phyloP scores from a whole-genome alignment of 2,888 invertebrate genomes.

The Alloscopus bannaensis region DNA sequence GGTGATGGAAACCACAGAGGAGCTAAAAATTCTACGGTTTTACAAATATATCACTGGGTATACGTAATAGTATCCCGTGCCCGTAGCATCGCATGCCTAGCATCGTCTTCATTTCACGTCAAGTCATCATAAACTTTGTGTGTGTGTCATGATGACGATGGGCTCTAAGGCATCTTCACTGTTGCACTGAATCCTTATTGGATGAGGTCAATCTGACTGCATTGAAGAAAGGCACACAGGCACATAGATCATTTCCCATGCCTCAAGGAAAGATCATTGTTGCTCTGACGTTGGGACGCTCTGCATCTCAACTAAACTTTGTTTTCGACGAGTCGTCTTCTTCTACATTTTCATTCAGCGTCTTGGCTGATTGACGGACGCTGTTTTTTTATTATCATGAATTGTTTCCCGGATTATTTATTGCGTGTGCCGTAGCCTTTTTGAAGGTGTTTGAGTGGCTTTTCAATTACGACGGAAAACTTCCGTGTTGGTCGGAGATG shows the following conservation, averaged over 20 bases:
- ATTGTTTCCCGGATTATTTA: not conserved
- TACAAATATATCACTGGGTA: too few species aligned
- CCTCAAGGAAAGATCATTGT: slow-evolving; percentile 45
- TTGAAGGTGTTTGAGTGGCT: not conserved
- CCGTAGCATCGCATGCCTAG: slow-evolving; percentile 17
- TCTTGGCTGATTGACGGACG: slow-evolving; percentile 13
- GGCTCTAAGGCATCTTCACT: slow-evolving; percentile 30
- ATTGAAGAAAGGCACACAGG: slow-evolving; percentile 17
- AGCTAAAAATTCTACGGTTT: slow-evolving; percentile 11
- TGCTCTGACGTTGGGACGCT: slow-evolving; percentile 52
- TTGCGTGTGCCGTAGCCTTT: not conserved
- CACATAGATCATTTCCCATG: slow-evolving; percentile 18
- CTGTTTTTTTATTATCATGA: slow-evolving; percentile 32
- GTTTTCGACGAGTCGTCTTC: not conserved
- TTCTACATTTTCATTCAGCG: slow-evolving; percentile 9
- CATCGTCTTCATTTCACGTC: slow-evolving; percentile 50
- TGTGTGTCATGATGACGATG: slow-evolving; percentile 19
- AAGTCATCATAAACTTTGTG: slow-evolving; percentile 39
- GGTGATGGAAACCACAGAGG: slow-evolving; percentile 34
- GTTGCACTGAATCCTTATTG: slow-evolving; percentile 22
- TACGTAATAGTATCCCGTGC: not conserved
- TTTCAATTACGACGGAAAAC: not conserved
- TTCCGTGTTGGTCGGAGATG: not conserved
- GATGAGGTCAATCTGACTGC: slow-evolving; percentile 45
- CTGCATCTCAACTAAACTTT: slow-evolving; percentile 34